These are phyloP conservation scores for Gerris buenoi DNA, from an alignment of 1,140 invertebrate species.

Conservation along the genomic window DNA sequence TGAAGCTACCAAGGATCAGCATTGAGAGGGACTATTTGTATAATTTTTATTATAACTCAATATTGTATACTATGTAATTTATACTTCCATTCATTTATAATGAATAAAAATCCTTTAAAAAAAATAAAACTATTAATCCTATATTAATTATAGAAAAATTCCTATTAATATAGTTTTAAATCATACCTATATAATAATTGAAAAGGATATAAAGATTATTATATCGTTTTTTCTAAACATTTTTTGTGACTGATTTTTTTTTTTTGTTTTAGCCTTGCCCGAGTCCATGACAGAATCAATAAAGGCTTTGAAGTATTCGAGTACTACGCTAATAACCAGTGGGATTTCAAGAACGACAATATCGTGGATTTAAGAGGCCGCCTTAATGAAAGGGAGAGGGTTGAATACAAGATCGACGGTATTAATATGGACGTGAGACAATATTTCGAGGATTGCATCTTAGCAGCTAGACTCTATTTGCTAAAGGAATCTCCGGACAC, in stretches of 20 bases:
- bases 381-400: slow-evolving; percentile 45
- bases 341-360: slow-evolving; percentile 59
- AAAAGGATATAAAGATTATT: no score
- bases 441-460: slow-evolving; percentile 58
- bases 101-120: no score
- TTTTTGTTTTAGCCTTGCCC: slow-evolving; percentile 40
- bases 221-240: no score
- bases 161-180: no score
- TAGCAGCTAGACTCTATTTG: slow-evolving; percentile 55
- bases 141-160: no score
- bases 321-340: slow-evolving; percentile 71
- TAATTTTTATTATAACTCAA: no score
- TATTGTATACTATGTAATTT: no score
- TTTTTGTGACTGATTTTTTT: neutral
- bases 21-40: no score
- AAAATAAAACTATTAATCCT: no score
- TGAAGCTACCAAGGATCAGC: no score
- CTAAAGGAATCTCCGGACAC: slow-evolving; percentile 70
- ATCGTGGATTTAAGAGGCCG: slow-evolving; percentile 37
- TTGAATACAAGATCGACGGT: slow-evolving; percentile 51
- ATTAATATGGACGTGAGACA: slow-evolving; percentile 50
- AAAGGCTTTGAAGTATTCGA: slow-evolving; percentile 75
- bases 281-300: slow-evolving; percentile 55
- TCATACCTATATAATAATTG: no score
- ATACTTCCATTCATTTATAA: no score